Conservation (phyloP, 2,113 vertebrate species). For the Echinops telfairi region DNA sequence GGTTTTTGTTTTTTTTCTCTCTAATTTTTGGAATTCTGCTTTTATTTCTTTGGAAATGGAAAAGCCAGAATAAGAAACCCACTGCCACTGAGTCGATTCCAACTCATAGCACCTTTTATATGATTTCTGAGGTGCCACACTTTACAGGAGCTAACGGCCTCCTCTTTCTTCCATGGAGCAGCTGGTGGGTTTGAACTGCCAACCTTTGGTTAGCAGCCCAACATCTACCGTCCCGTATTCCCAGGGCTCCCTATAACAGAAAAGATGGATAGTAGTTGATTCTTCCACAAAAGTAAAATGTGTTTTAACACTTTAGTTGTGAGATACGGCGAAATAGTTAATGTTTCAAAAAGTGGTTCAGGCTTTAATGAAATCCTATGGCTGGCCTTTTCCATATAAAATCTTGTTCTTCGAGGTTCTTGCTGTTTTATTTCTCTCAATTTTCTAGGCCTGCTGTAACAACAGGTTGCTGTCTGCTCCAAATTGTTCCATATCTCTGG, state of each 20-base stretch:
- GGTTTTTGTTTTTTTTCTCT: neutral
- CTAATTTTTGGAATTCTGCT: neutral
- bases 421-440: neutral
- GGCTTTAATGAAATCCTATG: constrained; percentile 31
- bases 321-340: neutral
- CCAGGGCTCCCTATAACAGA: too few relatives aligned
- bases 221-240: too few relatives aligned
- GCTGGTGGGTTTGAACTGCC: too few relatives aligned
- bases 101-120: too few relatives aligned
- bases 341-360: neutral
- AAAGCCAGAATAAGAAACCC: neutral
- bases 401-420: neutral
- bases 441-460: neutral
- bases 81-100: too few relatives aligned
- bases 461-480: neutral
- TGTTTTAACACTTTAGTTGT: neutral
- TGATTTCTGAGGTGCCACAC: too few relatives aligned
- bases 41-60: constrained; percentile 33
- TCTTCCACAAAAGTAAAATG: constrained; percentile 38
- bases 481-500: neutral
- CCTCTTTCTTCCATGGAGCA: too few relatives aligned
- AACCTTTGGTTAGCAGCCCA: too few relatives aligned
- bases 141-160: too few relatives aligned
- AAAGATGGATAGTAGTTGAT: neutral
- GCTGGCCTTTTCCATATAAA: neutral